Percentiles rank a stretch among this genome's conserved stretches.
phyloP scores from a whole-genome alignment of 1,140 invertebrate genomes.

The Achatina immaculata region DNA sequence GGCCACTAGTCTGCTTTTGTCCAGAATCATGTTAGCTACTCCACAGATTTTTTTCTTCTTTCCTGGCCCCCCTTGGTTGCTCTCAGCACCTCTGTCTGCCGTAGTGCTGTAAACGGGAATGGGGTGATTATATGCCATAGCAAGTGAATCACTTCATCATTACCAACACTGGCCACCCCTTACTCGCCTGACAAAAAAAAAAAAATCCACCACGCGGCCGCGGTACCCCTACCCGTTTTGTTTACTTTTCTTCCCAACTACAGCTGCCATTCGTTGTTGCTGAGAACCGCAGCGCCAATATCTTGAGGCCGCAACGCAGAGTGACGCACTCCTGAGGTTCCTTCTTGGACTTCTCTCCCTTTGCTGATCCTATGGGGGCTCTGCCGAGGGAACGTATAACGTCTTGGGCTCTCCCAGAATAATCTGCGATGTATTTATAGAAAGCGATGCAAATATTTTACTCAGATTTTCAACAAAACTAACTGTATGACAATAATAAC shows the following conservation, averaged over 20 bases:
- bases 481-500: no score
- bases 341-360: not conserved
- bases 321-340: slow-evolving; percentile 1
- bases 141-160: not conserved
- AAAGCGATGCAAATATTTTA: no score
- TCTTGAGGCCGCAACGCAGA: slow-evolving; percentile 10
- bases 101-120: not conserved
- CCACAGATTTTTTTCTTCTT: no score
- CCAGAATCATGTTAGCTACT: no score
- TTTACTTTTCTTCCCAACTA: slow-evolving; percentile 7
- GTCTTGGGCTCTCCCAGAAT: no score
- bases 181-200: not conserved
- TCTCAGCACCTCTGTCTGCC: no score
- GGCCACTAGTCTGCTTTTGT: no score
- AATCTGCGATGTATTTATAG: no score
- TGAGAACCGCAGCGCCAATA: slow-evolving; percentile 9
- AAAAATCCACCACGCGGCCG: not conserved
- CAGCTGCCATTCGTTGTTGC: slow-evolving; percentile 18
- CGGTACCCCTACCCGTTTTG: slow-evolving; percentile 1
- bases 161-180: not conserved
- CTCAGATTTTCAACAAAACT: no score
- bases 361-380: not conserved
- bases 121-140: not conserved
- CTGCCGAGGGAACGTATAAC: not conserved
- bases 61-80: no score